A percentile compares a stretch with the other conserved stretches of the same genome.
Conservation (phyloP, 2,797 vertebrate genomes). For the Chromobotia macracanthus region DNA sequence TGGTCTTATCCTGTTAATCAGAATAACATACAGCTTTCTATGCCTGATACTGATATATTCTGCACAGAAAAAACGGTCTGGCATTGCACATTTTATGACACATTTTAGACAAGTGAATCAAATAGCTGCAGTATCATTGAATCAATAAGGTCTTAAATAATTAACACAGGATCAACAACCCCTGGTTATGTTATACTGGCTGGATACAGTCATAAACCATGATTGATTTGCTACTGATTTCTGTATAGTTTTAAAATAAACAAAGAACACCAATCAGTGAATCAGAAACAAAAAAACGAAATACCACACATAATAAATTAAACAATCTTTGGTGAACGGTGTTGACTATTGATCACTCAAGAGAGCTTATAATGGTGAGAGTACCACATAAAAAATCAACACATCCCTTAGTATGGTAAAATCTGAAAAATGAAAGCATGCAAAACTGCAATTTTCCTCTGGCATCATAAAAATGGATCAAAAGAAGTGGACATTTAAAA, state of each 20-base stretch:
- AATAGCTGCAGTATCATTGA: neutral
- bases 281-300: slow-evolving; percentile 1
- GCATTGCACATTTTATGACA: neutral
- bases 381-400: slow-evolving; percentile 8
- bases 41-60: neutral
- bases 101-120: neutral
- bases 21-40: neutral
- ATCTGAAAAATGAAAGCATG: slow-evolving; percentile 1
- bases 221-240: neutral
- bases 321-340: neutral
- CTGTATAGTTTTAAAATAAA: neutral
- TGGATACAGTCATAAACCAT: neutral
- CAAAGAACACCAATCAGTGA: slow-evolving; percentile 1
- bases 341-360: neutral
- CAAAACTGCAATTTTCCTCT: neutral
- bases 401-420: neutral
- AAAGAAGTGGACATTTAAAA: slow-evolving; percentile 3
- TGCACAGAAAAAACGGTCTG: neutral
- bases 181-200: neutral
- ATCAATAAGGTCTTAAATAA: neutral
- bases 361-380: neutral
- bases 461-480: neutral
- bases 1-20: neutral
- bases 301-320: slow-evolving; percentile 4
- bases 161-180: neutral